phyloP scores from a whole-genome alignment of 2,113 vertebrate genomes.

The Nothobranchius furzeri region DNA sequence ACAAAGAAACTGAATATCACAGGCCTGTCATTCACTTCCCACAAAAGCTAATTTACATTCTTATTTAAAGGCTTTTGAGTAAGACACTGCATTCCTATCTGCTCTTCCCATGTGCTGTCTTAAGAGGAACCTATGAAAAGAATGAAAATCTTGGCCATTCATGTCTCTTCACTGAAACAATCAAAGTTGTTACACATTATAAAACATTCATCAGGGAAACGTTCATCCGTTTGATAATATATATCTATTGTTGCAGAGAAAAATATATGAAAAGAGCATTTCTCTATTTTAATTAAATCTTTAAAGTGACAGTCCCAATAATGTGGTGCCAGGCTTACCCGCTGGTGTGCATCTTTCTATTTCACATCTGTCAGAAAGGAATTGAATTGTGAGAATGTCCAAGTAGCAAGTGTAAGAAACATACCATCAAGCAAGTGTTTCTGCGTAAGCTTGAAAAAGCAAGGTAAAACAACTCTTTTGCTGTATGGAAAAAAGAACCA shows the following conservation, averaged over 20 bases:
- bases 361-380: constrained; percentile 61
- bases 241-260: too few relatives aligned
- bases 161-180: constrained; percentile 4
- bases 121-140: constrained; percentile 8
- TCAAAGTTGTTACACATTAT: background rate
- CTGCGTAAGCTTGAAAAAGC: too few relatives aligned
- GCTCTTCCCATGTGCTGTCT: background rate
- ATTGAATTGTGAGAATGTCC: constrained; percentile 58
- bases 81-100: constrained; percentile 7
- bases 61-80: constrained; percentile 7
- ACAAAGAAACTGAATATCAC: constrained; percentile 28
- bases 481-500: too few relatives aligned
- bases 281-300: constrained; percentile 31
- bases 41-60: constrained; percentile 18
- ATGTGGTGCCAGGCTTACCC: background rate
- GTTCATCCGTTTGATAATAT: too few relatives aligned
- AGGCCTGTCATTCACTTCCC: constrained; percentile 10
- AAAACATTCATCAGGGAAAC: background rate
- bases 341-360: constrained; percentile 61
- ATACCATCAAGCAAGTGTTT: constrained; percentile 44
- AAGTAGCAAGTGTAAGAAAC: constrained; percentile 47
- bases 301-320: constrained; percentile 48
- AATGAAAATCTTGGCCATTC: background rate
- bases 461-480: too few relatives aligned
- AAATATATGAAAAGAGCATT: constrained; percentile 18